Conservation (phyloP, 2,888 invertebrate species). For the Alentia gelatinosa region DNA sequence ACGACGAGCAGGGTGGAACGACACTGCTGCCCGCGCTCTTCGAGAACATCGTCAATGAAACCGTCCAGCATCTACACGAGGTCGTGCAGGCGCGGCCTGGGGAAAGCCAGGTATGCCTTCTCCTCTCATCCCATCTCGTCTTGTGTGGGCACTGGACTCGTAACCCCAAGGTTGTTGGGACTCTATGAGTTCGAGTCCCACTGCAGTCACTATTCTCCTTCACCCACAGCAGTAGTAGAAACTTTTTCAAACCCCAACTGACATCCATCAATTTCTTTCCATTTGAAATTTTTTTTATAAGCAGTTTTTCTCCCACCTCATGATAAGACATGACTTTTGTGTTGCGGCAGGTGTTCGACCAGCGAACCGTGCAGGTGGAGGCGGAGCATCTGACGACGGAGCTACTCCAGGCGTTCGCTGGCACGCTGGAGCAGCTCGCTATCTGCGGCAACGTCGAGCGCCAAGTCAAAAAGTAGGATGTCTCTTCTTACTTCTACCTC, state of each 20-base stretch:
- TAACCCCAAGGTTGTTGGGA: no score
- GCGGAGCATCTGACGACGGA: conserved; percentile 77
- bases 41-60: conserved; percentile 88
- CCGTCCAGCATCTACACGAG: conserved; percentile 83
- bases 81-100: conserved; percentile 85
- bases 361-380: conserved; percentile 78
- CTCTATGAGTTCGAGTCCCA: no score
- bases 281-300: no score
- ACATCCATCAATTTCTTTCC: no score
- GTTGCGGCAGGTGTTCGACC: conserved; percentile 77
- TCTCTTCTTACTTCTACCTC: not conserved
- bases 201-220: no score
- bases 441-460: conserved; percentile 59
- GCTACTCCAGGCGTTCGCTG: conserved; percentile 79
- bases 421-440: conserved; percentile 88
- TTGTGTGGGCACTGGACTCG: no score
- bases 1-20: conserved; percentile 91
- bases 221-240: no score
- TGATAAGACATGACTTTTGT: no score
- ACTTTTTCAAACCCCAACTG: no score
- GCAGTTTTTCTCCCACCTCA: no score
- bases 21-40: conserved; percentile 89
- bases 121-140: no score
- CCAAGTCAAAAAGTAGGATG: conserved; percentile 9
- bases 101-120: conserved; percentile 83